Conservation (phyloP, 1,140 invertebrate genomes). For the Nomia melanderi region DNA sequence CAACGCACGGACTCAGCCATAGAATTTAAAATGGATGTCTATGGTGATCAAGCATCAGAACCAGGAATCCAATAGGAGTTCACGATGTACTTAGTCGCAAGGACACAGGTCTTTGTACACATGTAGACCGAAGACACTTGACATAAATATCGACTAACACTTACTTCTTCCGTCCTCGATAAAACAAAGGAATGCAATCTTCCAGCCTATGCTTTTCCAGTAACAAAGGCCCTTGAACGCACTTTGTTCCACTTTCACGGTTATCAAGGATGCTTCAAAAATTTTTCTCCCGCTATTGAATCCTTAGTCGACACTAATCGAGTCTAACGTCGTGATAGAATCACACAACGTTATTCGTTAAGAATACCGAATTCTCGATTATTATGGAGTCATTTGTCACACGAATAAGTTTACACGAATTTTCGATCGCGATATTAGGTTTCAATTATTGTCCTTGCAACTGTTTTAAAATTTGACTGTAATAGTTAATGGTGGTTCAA, state of each 20-base stretch:
- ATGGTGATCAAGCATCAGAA: background rate
- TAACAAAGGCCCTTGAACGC: slow-evolving; percentile 26
- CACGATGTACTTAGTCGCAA: background rate
- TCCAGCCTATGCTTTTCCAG: background rate
- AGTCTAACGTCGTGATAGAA: background rate
- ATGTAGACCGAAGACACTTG: slow-evolving; percentile 29
- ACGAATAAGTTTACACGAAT: too few relatives aligned
- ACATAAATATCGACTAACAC: slow-evolving; percentile 44
- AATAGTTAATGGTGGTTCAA: background rate
- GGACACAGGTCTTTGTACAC: slow-evolving; percentile 1
- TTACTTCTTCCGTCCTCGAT: background rate
- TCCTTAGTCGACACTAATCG: slow-evolving; percentile 3
- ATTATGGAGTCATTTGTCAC: background rate
- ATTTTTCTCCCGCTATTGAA: background rate
- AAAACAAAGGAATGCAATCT: background rate
- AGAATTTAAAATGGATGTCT: slow-evolving; percentile 8
- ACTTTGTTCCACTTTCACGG: slow-evolving; percentile 45
- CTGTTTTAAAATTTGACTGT: too few relatives aligned
- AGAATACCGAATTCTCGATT: background rate
- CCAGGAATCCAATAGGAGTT: background rate
- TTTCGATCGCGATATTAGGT: background rate
- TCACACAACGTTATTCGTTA: background rate
- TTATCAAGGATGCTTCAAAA: slow-evolving; percentile 36
- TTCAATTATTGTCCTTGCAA: too few relatives aligned
- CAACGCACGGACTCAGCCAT: background rate